Conservation (phyloP, 1,140 invertebrate species). For the Ostrea edulis region DNA sequence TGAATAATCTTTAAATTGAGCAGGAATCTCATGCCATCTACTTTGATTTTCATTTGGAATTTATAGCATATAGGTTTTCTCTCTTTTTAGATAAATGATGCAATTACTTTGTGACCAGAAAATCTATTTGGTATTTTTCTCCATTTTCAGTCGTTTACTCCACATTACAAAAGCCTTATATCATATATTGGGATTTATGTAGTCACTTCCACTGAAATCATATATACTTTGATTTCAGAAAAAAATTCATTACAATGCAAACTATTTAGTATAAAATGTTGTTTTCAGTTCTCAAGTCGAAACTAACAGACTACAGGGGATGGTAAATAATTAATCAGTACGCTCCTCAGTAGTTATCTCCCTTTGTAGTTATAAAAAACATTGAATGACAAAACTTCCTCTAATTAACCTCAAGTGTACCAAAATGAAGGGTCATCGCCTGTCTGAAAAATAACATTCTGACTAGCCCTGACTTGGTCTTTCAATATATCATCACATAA, state of each 20-base stretch:
- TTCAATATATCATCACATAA: conserved; percentile 21
- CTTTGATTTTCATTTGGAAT: not conserved
- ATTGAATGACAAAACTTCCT: no score
- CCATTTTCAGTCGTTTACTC: not conserved
- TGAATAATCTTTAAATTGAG: not conserved
- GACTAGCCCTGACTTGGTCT: not conserved
- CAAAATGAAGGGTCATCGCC: not conserved
- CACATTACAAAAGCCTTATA: not conserved
- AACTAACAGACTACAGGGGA: no score
- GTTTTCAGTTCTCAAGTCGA: no score
- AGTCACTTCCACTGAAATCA: no score
- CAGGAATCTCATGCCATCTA: not conserved
- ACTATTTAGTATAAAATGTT: no score
- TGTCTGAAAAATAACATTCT: conserved; percentile 5
- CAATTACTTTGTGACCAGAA: conserved; percentile 26
- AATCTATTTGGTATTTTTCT: not conserved
- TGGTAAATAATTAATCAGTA: no score
- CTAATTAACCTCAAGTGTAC: not conserved
- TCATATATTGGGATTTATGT: no score
- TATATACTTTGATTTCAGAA: no score
- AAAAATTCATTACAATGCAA: no score
- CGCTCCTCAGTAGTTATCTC: no score
- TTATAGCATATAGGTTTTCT: not conserved
- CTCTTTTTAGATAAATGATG: not conserved
- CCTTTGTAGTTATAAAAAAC: no score